Conservation (phyloP, 2,797 vertebrate genomes). For the Danio aesculapii region DNA sequence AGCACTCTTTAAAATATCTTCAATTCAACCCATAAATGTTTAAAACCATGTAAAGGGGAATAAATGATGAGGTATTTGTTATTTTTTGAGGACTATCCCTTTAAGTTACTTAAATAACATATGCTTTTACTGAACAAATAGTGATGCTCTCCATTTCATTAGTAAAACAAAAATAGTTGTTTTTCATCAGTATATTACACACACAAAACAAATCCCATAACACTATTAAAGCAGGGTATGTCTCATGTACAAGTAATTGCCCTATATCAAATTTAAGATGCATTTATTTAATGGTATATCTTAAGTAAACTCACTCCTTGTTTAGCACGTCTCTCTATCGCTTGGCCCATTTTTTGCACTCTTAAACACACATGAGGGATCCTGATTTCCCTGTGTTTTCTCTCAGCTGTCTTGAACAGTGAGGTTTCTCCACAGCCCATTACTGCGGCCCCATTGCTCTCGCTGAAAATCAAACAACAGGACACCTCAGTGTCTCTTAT, state of each 20-base stretch:
- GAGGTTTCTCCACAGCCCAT: conserved; percentile 30
- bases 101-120: too few relatives aligned
- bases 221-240: background rate
- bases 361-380: conserved; percentile 44
- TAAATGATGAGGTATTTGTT: too few relatives aligned
- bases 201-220: conserved; percentile 1
- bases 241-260: conserved; percentile 16
- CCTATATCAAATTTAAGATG: background rate
- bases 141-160: background rate
- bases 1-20: too few relatives aligned
- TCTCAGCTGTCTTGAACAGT: conserved; percentile 24
- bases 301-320: background rate
- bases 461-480: conserved; percentile 50
- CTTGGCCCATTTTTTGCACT: conserved; percentile 17
- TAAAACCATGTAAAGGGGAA: too few relatives aligned
- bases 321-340: conserved; percentile 1
- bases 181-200: background rate
- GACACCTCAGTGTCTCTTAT: conserved; percentile 40
- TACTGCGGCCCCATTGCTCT: conserved; percentile 30
- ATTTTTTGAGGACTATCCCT: background rate
- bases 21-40: too few relatives aligned
- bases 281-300: background rate
- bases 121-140: background rate
- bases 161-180: background rate
- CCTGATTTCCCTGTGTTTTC: conserved; percentile 17